These are phyloP conservation scores for Cyanocitta stelleri DNA, from an alignment of 2,113 vertebrate species.

Conservation along the genomic window DNA sequence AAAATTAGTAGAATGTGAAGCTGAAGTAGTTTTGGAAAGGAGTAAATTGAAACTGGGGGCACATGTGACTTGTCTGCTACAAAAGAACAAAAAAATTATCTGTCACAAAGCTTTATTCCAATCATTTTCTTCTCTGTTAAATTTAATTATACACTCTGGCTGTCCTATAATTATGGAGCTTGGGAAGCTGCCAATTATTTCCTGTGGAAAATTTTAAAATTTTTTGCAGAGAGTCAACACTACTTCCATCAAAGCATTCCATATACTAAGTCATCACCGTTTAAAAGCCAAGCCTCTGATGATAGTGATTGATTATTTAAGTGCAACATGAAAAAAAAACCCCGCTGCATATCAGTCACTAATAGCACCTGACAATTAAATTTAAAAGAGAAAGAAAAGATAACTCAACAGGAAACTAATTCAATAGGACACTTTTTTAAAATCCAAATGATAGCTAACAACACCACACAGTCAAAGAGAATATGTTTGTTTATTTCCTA, in stretches of 20 bases:
- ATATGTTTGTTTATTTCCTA: not conserved
- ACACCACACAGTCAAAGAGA: not conserved
- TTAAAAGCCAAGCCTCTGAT: not conserved
- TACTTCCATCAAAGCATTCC: not conserved
- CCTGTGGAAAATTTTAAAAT: conserved; percentile 47
- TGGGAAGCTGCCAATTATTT: conserved; percentile 70
- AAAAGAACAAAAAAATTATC: conserved; percentile 46
- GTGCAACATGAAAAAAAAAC: not conserved
- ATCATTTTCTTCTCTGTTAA: conserved; percentile 60
- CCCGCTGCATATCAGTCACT: not conserved
- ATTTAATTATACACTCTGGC: conserved; percentile 69
- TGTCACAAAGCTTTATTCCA: conserved; percentile 62
- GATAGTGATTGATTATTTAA: not conserved
- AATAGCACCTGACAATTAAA: not conserved
- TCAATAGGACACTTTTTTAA: not conserved
- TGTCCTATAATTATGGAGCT: conserved; percentile 68
- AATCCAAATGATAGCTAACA: not conserved
- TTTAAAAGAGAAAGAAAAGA: not conserved
- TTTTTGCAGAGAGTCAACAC: conserved; percentile 31
- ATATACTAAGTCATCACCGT: not conserved
- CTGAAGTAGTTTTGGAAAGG: conserved; percentile 37
- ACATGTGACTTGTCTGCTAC: conserved; percentile 12
- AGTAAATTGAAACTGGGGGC: not conserved
- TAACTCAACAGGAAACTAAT: not conserved
- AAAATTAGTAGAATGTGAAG: conserved; percentile 35